A percentile compares a stretch with the other conserved stretches of the same genome.
Conservation (phyloP, 2,113 vertebrate species). For the Spermophilus dauricus region DNA sequence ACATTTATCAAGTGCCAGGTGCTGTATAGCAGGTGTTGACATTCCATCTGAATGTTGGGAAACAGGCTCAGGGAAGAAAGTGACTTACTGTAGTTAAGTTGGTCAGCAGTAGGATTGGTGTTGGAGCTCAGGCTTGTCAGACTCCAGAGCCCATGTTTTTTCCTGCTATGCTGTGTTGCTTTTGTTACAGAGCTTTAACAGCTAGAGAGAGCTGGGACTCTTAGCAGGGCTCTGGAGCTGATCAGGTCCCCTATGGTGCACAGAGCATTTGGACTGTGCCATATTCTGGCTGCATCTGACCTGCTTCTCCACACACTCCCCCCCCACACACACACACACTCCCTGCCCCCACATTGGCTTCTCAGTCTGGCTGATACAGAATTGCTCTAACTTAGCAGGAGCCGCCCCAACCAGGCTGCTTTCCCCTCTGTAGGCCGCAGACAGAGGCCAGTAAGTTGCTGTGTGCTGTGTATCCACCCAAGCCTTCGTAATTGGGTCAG, state of each 20-base stretch:
- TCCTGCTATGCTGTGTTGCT: background rate
- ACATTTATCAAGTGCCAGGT: background rate
- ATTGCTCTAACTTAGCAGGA: background rate
- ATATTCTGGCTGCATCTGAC: background rate
- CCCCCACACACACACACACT: too few species aligned
- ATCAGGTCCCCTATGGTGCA: background rate
- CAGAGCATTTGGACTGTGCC: background rate
- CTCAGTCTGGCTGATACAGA: background rate
- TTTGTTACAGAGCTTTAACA: background rate
- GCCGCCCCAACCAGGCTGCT: background rate
- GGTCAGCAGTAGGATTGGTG: background rate
- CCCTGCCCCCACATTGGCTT: background rate
- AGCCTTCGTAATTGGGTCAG: conserved; percentile 48
- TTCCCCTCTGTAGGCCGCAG: background rate
- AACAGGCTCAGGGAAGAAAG: background rate
- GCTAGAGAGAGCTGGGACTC: background rate
- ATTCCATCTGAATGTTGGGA: background rate
- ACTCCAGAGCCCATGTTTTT: background rate
- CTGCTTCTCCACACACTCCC: background rate
- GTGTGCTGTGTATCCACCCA: background rate
- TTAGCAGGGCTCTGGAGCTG: background rate
- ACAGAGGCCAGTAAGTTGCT: background rate
- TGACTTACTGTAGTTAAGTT: too few species aligned
- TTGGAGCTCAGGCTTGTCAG: background rate
- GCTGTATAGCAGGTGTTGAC: background rate